Evolutionary conservation across 2,797 vertebrate species (phyloP), one percentile per base, ranked within the genome.

Genomic region (Rhadinocentrus ornatus): DNA sequence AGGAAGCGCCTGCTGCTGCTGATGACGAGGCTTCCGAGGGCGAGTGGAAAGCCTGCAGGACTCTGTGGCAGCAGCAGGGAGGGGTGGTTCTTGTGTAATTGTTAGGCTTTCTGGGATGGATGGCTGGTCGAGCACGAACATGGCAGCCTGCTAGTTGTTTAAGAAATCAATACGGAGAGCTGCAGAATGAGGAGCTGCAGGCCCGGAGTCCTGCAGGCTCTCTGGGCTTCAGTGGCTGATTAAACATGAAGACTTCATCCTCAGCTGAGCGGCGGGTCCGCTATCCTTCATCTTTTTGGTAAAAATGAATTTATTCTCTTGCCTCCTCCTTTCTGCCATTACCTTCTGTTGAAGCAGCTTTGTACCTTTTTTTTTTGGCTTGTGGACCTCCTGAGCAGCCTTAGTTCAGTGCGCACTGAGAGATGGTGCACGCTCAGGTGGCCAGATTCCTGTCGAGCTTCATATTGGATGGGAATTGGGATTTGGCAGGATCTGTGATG

Each of bases 61-160:
- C 35, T 11, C 62, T 32, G 39, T 0, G 3, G 39, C 50, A 67
- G 72, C 72, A 68, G 69, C 69, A 62, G 55, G 73, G 76, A 65
- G 29, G 26, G 55, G 68, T n/a, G 37, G 83, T 87, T 76, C 73
- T 64, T 83, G 76, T 86, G 76, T 88, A 84, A 86, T 86, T 86
- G 85, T 89, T 86, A 59, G 83, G 76, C 78, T 86, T 83, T 78
- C 68, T 37, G 75, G n/a, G 27, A 46, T 18, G 62, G 68, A 64
- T 52, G 70, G 68, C 71, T 53, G 81, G 39, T 62, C 67, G 78
- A 81, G 74, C 74, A 34, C 61, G 73, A 69, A 66, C 67, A 67
- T 54, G 57, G 48, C 13, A 34, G 32, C 41, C 18, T 35, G 37
- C 32, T 8, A 11, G 35, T 64, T 37, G 41, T 64, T n/a, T 26